Base-by-base conservation (phyloP, 30 jellyfish, hydroid and myxozoan genomes). In the Hydra vulgaris region DNA sequence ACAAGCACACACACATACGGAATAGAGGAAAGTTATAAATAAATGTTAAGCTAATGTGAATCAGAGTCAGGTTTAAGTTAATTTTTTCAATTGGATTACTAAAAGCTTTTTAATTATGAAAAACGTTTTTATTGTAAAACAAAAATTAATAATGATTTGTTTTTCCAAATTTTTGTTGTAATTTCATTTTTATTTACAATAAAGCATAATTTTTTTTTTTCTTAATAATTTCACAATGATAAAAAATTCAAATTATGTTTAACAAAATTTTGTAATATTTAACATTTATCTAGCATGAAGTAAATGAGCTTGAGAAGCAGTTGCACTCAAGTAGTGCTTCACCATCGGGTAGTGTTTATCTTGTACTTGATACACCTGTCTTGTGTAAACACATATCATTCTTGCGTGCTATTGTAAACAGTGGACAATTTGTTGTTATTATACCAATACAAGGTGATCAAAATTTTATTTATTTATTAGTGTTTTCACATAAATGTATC, bases 301-400 rank as follows among this genome's bases (percentile, higher is more conserved):
- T 92, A 0, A 69, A 89, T 1, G 87, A 92, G 84, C 72, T 92
- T 23, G 85, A 92, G 73, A 85, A 78, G 76, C 81, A 81, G 23
- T 66, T 82, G 88, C 86, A 72, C 15, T 27, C 88, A 26, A 76
- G 89, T 0, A 76, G 69, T 20, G 80, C 26, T 16, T 26, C 53
- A 24, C 74, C 85, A 53, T n/a, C 56, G 1, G 77, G 68, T 54
- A 54, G 56, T 25, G 89, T 74, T 82, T 92, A 87, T 77, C 53
- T 92, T 83, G 88, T 92, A 8, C 71, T 87, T 0, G 98, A 92
- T 69, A 79, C 95, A 1, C 95, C 83, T 23, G 98, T 94, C 12
- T 83, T 92, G 22, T 92, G 96, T 74, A 93, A 95, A 21, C 98
- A 92, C 81, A 71, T 92, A 21, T 92, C 98, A n/a, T 78, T 92